Evolutionary conservation across 2,113 vertebrate species (phyloP).

Genomic region (Lycaon pictus): DNA sequence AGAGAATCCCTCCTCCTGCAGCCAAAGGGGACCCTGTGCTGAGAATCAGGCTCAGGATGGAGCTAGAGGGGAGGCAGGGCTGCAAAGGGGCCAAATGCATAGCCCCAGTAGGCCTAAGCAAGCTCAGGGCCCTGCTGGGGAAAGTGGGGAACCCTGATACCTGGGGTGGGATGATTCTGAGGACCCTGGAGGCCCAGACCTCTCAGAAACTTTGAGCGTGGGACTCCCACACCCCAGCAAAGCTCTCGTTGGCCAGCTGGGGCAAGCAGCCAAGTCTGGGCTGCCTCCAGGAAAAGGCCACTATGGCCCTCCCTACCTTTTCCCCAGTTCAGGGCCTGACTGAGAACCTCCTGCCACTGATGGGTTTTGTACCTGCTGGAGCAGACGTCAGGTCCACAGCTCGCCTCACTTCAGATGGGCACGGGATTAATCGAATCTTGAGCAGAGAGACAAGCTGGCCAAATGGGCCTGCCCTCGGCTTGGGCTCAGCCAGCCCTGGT

Average conservation of each 20-base stretch:
- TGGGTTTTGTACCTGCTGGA: accelerated
- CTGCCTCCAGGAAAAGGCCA: not conserved
- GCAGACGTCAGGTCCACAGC: accelerated
- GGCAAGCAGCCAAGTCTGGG: not conserved
- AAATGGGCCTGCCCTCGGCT: not conserved
- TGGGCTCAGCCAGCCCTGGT: not conserved
- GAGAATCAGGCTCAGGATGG: not conserved
- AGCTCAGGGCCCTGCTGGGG: not conserved
- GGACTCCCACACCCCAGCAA: not conserved
- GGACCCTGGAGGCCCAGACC: not conserved
- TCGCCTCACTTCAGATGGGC: not conserved
- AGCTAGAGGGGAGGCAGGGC: not conserved
- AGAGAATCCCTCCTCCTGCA: not conserved
- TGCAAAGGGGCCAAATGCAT: not conserved
- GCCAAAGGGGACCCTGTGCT: not conserved
- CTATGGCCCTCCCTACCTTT: too few species aligned
- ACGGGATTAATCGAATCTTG: accelerated
- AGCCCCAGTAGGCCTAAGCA: not conserved
- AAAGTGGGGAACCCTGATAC: not conserved
- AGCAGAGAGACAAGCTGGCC: not conserved
- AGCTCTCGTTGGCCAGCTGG: not conserved
- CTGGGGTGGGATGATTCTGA: not conserved
- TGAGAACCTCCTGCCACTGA: not conserved
- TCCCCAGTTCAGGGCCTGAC: not conserved
- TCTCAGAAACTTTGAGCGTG: not conserved